These are phyloP conservation scores for Rutpela maculata DNA, from an alignment of 2,888 invertebrate species.

Conservation along the genomic window DNA sequence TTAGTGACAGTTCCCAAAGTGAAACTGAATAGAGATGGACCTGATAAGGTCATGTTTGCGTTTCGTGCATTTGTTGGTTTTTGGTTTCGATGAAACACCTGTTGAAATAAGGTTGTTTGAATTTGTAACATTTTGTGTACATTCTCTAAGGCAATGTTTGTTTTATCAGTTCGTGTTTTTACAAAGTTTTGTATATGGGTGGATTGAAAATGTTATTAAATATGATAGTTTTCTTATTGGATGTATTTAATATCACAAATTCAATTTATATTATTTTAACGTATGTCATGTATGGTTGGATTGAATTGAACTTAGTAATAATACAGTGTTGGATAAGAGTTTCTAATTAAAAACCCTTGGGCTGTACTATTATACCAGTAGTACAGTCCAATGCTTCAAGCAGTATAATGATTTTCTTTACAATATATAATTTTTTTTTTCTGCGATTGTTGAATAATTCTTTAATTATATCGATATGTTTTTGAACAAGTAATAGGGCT, in stretches of 20 bases:
- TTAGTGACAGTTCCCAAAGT: conserved; percentile 58
- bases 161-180: neutral
- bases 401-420: too few species aligned
- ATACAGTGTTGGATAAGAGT: too few species aligned
- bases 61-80: conserved; percentile 55
- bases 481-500: too few species aligned
- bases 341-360: too few species aligned
- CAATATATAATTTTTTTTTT: too few species aligned
- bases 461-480: too few species aligned
- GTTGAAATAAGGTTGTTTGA: conserved; percentile 54
- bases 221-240: neutral
- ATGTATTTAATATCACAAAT: neutral
- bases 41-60: conserved; percentile 61
- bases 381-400: too few species aligned
- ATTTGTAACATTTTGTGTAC: conserved; percentile 31
- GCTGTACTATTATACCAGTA: too few species aligned
- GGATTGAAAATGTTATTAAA: neutral
- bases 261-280: too few species aligned
- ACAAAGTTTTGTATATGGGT: neutral
- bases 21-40: conserved; percentile 51
- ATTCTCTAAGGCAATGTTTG: neutral
- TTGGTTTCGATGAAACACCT: conserved; percentile 58
- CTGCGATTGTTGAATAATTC: too few species aligned
- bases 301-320: too few species aligned
- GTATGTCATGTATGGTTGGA: too few species aligned